These are phyloP conservation scores for Loripinus fragilis DNA, from an alignment of 2,888 invertebrate species.

Conservation along the genomic window DNA sequence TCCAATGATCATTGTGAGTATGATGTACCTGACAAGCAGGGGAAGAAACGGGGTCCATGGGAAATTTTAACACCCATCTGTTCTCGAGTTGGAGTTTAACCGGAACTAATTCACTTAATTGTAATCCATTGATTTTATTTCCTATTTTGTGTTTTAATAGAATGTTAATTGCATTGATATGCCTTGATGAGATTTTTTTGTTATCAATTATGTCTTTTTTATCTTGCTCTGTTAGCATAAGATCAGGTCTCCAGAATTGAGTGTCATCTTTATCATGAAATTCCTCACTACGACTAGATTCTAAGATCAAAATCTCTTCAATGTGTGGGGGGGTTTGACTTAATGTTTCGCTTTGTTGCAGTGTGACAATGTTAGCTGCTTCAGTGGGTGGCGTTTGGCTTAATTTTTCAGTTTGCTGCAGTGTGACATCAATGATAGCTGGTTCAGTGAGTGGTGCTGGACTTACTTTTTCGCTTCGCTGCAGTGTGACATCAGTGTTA, in stretches of 20 bases:
- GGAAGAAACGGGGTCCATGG: neutral
- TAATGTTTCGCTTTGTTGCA: too few relatives aligned
- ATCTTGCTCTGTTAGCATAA: neutral
- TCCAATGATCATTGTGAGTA: neutral
- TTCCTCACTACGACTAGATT: neutral
- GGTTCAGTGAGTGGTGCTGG: too few relatives aligned
- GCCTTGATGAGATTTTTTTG: neutral
- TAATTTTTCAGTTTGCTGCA: neutral
- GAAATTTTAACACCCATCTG: neutral
- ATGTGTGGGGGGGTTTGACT: too few relatives aligned
- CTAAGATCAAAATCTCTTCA: neutral
- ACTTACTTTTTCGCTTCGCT: neutral
- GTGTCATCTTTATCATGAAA: neutral
- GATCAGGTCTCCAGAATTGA: neutral
- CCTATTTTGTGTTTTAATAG: neutral
- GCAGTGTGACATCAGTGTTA: neutral
- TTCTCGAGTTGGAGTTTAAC: neutral
- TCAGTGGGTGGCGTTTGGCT: too few relatives aligned
- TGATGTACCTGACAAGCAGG: slow-evolving; percentile 1
- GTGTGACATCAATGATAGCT: too few relatives aligned
- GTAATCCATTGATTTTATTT: neutral
- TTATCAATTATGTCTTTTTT: neutral
- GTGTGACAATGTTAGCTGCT: too few relatives aligned
- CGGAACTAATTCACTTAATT: neutral
- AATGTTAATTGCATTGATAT: neutral